Evolutionary conservation across 2,113 vertebrate species (phyloP).

Genomic region (Ciconia stormi): DNA sequence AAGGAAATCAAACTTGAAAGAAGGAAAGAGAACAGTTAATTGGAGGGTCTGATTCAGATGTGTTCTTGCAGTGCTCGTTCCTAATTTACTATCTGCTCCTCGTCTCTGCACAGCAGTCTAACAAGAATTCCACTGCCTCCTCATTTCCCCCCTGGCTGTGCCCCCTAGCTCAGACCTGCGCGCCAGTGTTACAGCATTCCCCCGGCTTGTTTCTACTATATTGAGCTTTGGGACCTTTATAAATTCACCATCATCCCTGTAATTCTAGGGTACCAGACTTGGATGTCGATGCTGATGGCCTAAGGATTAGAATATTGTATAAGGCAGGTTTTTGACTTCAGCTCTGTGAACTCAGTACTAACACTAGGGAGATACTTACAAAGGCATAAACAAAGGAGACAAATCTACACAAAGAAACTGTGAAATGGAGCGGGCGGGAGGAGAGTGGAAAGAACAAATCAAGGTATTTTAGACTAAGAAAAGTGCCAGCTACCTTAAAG

Average conservation of each 20-base stretch:
- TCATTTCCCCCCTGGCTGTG: conserved; percentile 37
- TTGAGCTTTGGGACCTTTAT: neutral
- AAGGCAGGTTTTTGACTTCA: conserved; percentile 19
- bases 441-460: neutral
- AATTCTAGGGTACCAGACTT: conserved; percentile 26
- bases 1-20: conserved; percentile 69
- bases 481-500: neutral
- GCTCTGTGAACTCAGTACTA: conserved; percentile 16
- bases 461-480: neutral
- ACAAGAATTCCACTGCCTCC: conserved; percentile 39
- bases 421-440: neutral
- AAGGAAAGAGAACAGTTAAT: conserved; percentile 68
- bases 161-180: neutral
- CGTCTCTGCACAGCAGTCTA: conserved; percentile 31
- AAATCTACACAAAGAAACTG: conserved; percentile 50
- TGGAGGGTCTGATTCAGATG: conserved; percentile 63
- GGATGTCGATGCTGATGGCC: neutral
- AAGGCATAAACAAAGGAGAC: conserved; percentile 43
- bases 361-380: conserved; percentile 3
- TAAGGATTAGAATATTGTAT: conserved; percentile 48
- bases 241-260: neutral
- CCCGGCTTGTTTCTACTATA: neutral
- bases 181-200: neutral
- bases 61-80: conserved; percentile 37
- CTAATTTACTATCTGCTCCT: conserved; percentile 55